phyloP scores from a whole-genome alignment of 2,888 invertebrate genomes.

The Micoletzkya japonica region DNA sequence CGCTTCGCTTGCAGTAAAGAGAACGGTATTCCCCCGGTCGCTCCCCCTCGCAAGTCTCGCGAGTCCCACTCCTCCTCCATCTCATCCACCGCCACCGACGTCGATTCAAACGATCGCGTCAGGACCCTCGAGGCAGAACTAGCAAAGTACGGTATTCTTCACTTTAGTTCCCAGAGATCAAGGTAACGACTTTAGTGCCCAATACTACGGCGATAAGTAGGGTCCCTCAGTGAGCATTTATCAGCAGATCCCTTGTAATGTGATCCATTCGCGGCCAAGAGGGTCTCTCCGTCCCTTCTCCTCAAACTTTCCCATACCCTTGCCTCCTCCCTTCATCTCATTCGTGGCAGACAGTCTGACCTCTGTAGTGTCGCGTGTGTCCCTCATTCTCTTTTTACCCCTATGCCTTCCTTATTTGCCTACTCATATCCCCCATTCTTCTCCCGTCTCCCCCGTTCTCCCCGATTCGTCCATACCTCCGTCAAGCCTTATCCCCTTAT shows the following conservation, averaged over 20 bases:
- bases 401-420: no score
- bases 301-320: conserved; percentile 20
- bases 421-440: neutral
- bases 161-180: no score
- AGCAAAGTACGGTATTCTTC: conserved; percentile 17
- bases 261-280: no score
- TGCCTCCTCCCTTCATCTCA: no score
- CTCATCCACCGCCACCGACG: conserved; percentile 10
- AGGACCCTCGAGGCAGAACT: conserved; percentile 2
- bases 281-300: no score
- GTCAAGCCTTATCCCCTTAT: conserved; percentile 6
- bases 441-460: neutral
- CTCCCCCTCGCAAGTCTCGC: conserved; percentile 5
- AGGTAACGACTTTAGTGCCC: no score
- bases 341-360: neutral
- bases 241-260: no score
- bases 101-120: conserved; percentile 15
- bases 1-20: neutral
- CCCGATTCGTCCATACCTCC: no score
- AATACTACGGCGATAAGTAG: no score
- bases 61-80: conserved; percentile 19
- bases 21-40: conserved; percentile 13
- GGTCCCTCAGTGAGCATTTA: no score
- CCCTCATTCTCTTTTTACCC: no score
- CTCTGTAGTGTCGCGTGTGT: neutral